These are phyloP conservation scores for Liopterus haemorrhoidalis DNA, from an alignment of 2,888 invertebrate genomes.

Conservation along the genomic window DNA sequence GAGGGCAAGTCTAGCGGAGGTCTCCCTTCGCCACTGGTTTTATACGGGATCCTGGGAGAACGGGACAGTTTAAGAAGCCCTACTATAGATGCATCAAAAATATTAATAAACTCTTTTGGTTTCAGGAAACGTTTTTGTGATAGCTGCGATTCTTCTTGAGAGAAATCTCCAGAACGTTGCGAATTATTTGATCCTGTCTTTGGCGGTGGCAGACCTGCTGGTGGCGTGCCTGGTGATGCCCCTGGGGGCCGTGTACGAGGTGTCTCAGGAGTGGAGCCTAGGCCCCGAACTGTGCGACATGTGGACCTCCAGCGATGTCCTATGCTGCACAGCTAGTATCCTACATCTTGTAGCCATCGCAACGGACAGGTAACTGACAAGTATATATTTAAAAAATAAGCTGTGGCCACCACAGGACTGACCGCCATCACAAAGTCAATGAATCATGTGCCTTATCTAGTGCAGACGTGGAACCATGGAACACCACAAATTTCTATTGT, in stretches of 20 bases:
- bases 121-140: conserved; percentile 89
- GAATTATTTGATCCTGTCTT: conserved; percentile 82
- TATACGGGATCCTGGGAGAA: too few relatives aligned
- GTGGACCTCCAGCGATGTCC: conserved; percentile 89
- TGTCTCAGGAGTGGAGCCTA: conserved; percentile 74
- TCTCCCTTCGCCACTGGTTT: too few relatives aligned
- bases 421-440: too few relatives aligned
- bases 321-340: conserved; percentile 82
- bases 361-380: conserved; percentile 65
- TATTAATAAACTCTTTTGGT: too few relatives aligned
- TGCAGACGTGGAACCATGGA: too few relatives aligned
- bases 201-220: conserved; percentile 87
- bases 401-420: too few relatives aligned
- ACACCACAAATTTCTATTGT: too few relatives aligned
- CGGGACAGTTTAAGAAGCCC: too few relatives aligned
- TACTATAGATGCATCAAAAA: too few relatives aligned
- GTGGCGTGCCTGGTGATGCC: conserved; percentile 81
- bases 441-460: too few relatives aligned
- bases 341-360: conserved; percentile 77
- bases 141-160: conserved; percentile 84
- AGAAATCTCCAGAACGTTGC: conserved; percentile 81
- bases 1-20: too few relatives aligned
- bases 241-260: conserved; percentile 70
- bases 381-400: too few relatives aligned
- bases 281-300: conserved; percentile 87